A percentile compares a stretch with the other conserved stretches of the same genome.
Conservation (phyloP, 2,888 invertebrate species). For the Sipha maydis region DNA sequence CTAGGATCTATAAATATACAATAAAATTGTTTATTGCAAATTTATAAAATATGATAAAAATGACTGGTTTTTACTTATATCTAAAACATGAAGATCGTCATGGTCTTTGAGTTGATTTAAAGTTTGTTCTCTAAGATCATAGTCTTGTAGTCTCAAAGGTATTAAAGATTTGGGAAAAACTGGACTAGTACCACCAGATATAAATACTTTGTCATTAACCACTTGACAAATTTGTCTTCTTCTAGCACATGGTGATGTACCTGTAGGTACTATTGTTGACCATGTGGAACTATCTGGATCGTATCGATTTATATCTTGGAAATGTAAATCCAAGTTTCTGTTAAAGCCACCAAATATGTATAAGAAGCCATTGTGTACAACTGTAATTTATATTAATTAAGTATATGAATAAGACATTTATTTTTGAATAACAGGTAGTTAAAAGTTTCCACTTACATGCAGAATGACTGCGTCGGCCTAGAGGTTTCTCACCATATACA, state of each 20-base stretch:
- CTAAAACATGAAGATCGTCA: conserved; percentile 84
- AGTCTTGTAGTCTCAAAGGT: conserved; percentile 67
- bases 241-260: conserved; percentile 74
- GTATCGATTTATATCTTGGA: conserved; percentile 84
- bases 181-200: conserved; percentile 89
- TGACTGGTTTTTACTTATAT: conserved; percentile 71
- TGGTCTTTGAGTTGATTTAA: conserved; percentile 76
- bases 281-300: conserved; percentile 74
- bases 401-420: not conserved
- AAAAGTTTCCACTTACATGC: conserved; percentile 76
- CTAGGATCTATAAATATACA: conserved; percentile 63
- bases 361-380: conserved; percentile 80
- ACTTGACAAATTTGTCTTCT: conserved; percentile 84
- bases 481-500: conserved; percentile 69
- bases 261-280: conserved; percentile 73
- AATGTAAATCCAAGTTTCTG: conserved; percentile 80
- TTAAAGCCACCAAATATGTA: conserved; percentile 94
- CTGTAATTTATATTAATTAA: conserved; percentile 70
- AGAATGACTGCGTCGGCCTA: conserved; percentile 89
- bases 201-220: conserved; percentile 77
- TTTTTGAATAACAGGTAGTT: not conserved
- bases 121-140: conserved; percentile 66
- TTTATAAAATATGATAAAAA: not conserved
- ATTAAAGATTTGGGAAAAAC: not conserved
- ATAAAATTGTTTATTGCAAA: not conserved